Conservation (phyloP, 23 tunicate species). For the Styela clava region DNA sequence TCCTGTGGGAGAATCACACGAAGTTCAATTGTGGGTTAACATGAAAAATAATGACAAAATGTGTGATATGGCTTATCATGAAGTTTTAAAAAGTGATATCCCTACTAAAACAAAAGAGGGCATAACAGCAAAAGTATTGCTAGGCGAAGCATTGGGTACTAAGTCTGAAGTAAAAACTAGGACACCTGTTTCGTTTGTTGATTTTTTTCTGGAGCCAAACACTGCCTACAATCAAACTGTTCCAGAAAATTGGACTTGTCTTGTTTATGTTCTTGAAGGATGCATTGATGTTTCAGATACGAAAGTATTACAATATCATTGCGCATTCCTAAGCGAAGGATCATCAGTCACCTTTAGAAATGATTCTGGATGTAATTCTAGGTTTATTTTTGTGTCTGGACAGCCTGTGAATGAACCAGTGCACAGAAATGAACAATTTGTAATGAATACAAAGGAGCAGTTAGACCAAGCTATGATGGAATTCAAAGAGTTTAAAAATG, state of each 20-base stretch:
- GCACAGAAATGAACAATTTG: constrained; percentile 33
- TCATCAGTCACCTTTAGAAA: background rate
- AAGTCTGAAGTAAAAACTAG: background rate
- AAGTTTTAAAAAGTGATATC: too few relatives aligned
- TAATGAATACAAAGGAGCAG: constrained; percentile 52
- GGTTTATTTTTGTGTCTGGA: background rate
- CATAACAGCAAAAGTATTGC: background rate
- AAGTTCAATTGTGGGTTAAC: constrained; percentile 65
- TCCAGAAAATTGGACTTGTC: background rate
- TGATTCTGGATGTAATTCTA: background rate
- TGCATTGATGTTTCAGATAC: background rate
- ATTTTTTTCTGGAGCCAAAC: background rate
- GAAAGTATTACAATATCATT: background rate
- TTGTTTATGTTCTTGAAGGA: background rate
- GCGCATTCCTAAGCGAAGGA: background rate
- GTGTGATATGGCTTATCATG: constrained; percentile 70
- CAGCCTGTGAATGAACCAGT: background rate
- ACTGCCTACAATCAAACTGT: background rate
- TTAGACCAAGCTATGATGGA: constrained; percentile 38
- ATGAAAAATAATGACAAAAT: constrained; percentile 42
- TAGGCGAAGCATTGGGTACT: background rate
- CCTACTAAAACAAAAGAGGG: background rate
- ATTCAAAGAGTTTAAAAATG: constrained; percentile 49
- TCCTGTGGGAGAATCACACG: constrained; percentile 42
- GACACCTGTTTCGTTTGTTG: background rate